These are phyloP conservation scores for Gymnocypris eckloni DNA, from an alignment of 2,797 vertebrate genomes.

Conservation along the genomic window DNA sequence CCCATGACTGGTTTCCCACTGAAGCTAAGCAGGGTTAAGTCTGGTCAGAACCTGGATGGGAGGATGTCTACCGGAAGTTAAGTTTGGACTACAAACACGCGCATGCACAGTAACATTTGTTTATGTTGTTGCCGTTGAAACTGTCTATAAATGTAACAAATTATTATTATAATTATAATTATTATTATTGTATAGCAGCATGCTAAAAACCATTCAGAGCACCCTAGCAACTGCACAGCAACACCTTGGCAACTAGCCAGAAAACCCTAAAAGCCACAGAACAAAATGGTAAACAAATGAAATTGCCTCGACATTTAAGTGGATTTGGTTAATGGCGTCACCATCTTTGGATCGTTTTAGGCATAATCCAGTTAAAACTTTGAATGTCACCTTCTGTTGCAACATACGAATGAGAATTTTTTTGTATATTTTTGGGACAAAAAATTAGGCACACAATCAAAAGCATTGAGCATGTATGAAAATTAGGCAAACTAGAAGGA, in stretches of 20 bases:
- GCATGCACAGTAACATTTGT: too few species aligned
- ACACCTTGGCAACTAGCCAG: background rate
- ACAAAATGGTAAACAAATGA: background rate
- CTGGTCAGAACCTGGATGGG: too few species aligned
- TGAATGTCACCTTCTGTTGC: constrained; percentile 39
- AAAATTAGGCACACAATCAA: background rate
- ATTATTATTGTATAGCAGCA: too few species aligned
- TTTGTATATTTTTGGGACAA: background rate
- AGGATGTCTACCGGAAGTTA: too few species aligned
- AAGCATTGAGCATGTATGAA: background rate
- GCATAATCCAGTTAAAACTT: background rate
- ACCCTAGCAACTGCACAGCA: background rate
- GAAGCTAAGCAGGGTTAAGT: too few species aligned
- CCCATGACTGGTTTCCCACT: too few species aligned
- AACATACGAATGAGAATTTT: constrained; percentile 23
- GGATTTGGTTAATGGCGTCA: constrained; percentile 33
- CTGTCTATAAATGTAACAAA: too few species aligned
- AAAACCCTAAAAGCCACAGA: background rate
- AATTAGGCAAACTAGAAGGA: constrained; percentile 10
- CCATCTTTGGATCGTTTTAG: constrained; percentile 22
- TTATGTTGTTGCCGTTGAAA: too few species aligned
- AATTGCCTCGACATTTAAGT: constrained; percentile 24
- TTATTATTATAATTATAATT: too few species aligned
- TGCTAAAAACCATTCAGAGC: background rate
- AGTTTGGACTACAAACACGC: too few species aligned